A percentile compares a stretch with the other conserved stretches of the same genome.
Conservation (phyloP, 2,888 invertebrate genomes). For the Aphelenchoides bicaudatus region DNA sequence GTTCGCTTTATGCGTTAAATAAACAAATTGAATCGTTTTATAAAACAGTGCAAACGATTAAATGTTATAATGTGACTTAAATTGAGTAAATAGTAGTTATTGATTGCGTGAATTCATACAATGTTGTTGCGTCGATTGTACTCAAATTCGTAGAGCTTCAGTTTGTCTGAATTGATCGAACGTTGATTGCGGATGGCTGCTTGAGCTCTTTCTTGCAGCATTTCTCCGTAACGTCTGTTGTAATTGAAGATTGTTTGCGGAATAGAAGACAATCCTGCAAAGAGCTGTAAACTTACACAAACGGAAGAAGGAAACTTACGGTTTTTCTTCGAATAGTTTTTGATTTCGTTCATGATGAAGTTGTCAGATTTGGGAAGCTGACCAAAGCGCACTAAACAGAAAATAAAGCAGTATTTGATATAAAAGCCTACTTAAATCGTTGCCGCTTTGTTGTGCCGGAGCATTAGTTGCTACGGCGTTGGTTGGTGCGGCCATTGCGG, state of each 20-base stretch:
- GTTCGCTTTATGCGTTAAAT: too few relatives aligned
- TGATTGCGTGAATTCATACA: too few relatives aligned
- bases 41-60: too few relatives aligned
- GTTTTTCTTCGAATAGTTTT: slow-evolving; percentile 11
- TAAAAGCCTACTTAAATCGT: background rate
- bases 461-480: background rate
- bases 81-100: too few relatives aligned
- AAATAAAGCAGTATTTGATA: background rate
- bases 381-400: slow-evolving; percentile 1
- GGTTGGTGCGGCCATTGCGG: background rate
- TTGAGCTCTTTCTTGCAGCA: slow-evolving; percentile 4
- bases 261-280: background rate
- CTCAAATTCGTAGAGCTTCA: slow-evolving; percentile 17
- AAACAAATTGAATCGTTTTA: too few relatives aligned
- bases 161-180: slow-evolving; percentile 5
- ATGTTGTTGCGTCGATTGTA: slow-evolving; percentile 18
- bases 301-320: background rate
- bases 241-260: slow-evolving; percentile 16
- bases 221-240: slow-evolving; percentile 12
- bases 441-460: background rate
- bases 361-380: slow-evolving; percentile 16
- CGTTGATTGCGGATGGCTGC: slow-evolving; percentile 5
- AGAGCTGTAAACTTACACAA: background rate
- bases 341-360: slow-evolving; percentile 17
- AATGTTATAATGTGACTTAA: too few relatives aligned